Base-by-base conservation (phyloP, 2,113 vertebrate species). In the Plecturocebus donacophilus region DNA sequence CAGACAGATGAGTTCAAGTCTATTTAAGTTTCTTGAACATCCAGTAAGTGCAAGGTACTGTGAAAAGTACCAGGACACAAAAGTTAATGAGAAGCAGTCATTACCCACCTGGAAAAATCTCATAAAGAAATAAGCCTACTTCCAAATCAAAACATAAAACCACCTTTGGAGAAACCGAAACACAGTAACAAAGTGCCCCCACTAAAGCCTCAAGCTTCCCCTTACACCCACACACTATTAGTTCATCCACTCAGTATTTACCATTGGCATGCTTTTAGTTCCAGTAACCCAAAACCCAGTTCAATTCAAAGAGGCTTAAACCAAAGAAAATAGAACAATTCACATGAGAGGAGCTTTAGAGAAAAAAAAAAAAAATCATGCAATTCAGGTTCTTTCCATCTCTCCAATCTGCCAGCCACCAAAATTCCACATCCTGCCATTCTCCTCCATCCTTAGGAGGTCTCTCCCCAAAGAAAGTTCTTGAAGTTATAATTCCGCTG, bases 241-340 rank as follows among this genome's bases (percentile, higher is more conserved):
- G 32, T 45, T 68, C 27, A 0, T 42, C 32, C n/a, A 40, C 38
- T 47, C 5, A 3, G 11, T 23, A 14, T 68, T 80, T 13, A 83
- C 17, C 17, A 25, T 40, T 40, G 35, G 52, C 20, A 47, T 47
- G 17, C 75, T 61, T 83, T 87, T 17, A 2, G 42, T 70, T 47
- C n/a, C 30, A 42, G 64, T 64, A 80, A 80, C 73, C 58, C 81
- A 64, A 91, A 88, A 14, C 30, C 32, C 49, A 54, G 30, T 47
- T 96, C 83, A 47, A 45, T 47, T 49, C 47, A 71, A 91, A 76
- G 42, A 54, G 21, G 45, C 58, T 91, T 95, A 80, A 93, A 58
- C 30, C 32, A 83, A 75, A 91, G 68, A 81, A 94, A 91, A 89
- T 4, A 88, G 12, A 95, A 64, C 66, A 56, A 93, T 23, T 94